Conservation (phyloP, 2,797 vertebrate species). For the Bryconaethiops microstoma region DNA sequence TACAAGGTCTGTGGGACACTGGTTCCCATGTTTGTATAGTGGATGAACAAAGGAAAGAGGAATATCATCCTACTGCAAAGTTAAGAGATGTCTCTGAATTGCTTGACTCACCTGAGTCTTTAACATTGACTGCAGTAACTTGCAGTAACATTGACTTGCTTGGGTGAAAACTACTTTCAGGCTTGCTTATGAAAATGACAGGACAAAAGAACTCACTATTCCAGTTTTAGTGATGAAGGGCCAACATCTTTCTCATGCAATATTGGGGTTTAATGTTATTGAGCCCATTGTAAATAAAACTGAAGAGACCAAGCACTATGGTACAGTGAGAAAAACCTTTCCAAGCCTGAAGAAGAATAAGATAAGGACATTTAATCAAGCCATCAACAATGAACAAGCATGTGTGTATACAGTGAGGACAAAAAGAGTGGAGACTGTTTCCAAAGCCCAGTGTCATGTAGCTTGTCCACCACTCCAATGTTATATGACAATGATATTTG, state of each 20-base stretch:
- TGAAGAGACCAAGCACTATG: neutral
- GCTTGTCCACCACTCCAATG: slow-evolving; percentile 1
- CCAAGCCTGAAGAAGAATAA: slow-evolving; percentile 7
- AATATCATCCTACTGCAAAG: too few species aligned
- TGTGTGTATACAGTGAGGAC: neutral
- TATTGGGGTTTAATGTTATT: slow-evolving; percentile 9
- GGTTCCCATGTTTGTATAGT: too few species aligned
- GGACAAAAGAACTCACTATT: too few species aligned
- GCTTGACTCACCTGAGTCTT: too few species aligned
- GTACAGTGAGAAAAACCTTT: neutral
- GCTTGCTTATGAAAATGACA: too few species aligned
- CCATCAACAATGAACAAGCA: neutral
- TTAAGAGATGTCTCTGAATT: too few species aligned
- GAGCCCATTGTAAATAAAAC: neutral
- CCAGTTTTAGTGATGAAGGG: slow-evolving; percentile 21
- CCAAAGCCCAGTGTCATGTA: too few species aligned
- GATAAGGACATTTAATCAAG: too few species aligned
- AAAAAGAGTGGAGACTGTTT: neutral
- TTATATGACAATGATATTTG: slow-evolving; percentile 35
- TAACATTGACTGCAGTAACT: neutral
- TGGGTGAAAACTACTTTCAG: slow-evolving; percentile 1
- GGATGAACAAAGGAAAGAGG: too few species aligned
- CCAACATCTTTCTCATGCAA: neutral
- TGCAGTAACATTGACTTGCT: neutral
- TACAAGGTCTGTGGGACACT: too few species aligned